Evolutionary conservation across 2,888 invertebrate species (phyloP).

Genomic region (Zelleria hepariella): DNA sequence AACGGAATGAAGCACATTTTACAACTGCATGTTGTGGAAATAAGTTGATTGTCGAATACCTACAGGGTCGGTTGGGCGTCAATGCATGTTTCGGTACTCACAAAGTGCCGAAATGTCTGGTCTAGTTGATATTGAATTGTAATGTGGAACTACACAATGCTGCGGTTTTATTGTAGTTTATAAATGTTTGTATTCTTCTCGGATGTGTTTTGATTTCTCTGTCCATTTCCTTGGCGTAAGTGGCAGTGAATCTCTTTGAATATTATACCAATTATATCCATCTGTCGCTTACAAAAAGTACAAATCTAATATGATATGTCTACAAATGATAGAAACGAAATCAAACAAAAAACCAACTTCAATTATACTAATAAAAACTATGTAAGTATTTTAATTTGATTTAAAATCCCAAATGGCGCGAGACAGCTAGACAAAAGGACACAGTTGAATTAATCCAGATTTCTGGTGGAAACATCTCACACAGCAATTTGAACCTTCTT

Average conservation of each 20-base stretch:
- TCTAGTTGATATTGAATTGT: background rate
- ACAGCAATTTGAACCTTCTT: constrained; percentile 19
- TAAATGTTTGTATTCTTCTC: too few relatives aligned
- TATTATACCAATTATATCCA: background rate
- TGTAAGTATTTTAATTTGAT: constrained; percentile 11
- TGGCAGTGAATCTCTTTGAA: too few relatives aligned
- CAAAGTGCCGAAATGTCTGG: background rate
- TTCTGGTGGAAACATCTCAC: background rate
- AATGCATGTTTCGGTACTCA: background rate
- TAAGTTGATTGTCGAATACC: background rate
- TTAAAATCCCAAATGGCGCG: constrained; percentile 12
- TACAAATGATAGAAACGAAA: constrained; percentile 8
- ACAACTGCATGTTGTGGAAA: background rate
- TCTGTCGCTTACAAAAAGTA: background rate
- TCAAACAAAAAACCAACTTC: background rate
- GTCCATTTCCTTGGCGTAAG: too few relatives aligned
- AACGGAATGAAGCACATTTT: background rate
- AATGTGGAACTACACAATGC: background rate
- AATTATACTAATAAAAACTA: constrained; percentile 12
- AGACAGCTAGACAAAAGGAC: constrained; percentile 10
- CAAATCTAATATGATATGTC: background rate
- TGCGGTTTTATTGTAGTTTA: background rate
- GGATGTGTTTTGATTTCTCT: too few relatives aligned
- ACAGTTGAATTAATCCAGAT: constrained; percentile 12
- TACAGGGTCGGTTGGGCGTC: background rate